Evolutionary conservation across 2,797 vertebrate species (phyloP), one percentile per base, ranked within the genome.

Genomic region (Vireo griseus): DNA sequence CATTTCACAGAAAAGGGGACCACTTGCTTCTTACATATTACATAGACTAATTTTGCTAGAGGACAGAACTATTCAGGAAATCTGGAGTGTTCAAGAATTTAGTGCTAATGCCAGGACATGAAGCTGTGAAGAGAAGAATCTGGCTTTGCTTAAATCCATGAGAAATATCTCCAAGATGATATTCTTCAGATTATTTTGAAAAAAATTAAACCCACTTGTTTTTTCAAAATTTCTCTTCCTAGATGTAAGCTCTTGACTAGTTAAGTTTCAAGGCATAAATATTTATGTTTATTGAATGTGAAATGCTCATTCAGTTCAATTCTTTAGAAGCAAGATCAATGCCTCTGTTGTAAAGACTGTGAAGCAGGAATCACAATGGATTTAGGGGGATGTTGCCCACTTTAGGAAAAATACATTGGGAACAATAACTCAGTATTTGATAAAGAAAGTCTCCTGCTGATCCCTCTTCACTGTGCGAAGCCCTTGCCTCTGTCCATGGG

Each of bases 371-470:
- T 42, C 2, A 1, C 31, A 52, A 28, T 44, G 47, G 33, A 52
- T 63, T 79, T 33, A 57, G n/a, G 6, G 0, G 0, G 0, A 3
- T n/a, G 11, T 52, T 21, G 3, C 25, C 35, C 5, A 26, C 39
- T 72, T 58, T 21, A 47, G 55, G 42, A 86, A 84, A 94, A 86
- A 84, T 35, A 22, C 15, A 31, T 5, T 75, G 13, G 63, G 45
- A 86, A 22, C 5, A 54, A 62, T 47, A 78, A 72, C 4, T 62
- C 20, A 40, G 47, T 44, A 37, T 20, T 14, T 79, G 35, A 40
- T 31, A 78, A 71, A 57, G 13, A 78, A 69, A 57, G 13, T 68
- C 25, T 91, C 13, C 66, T 74, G n/a, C 16, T 86, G 40, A 74
- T 44, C 10, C 17, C 45, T n/a, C 31, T 61, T 57, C 25, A 63